Evolutionary conservation across 2,797 vertebrate species (phyloP).

Genomic region (Oreochromis grahami): DNA sequence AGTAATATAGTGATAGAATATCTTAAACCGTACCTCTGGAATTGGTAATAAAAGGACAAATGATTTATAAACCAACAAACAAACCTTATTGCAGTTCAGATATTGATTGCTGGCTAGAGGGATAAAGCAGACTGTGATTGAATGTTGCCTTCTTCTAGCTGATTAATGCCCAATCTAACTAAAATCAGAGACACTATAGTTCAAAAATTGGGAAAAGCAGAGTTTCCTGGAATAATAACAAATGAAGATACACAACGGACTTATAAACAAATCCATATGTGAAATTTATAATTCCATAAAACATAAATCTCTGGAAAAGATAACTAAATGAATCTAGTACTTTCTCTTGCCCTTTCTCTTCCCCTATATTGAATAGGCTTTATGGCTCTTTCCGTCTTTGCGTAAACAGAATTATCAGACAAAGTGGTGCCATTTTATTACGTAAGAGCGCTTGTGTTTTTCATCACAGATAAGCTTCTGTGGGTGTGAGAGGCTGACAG

Average conservation of each 20-base stretch:
- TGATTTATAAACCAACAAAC: neutral
- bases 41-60: neutral
- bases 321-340: neutral
- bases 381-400: neutral
- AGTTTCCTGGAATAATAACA: neutral
- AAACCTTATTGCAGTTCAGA: neutral
- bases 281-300: neutral
- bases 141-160: neutral
- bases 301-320: neutral
- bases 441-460: neutral
- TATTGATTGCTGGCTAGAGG: neutral
- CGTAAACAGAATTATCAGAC: constrained; percentile 9
- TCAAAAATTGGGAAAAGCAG: neutral
- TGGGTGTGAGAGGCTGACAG: neutral
- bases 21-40: neutral
- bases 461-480: constrained; percentile 5
- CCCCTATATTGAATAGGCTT: neutral
- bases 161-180: constrained; percentile 13
- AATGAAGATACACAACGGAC: neutral
- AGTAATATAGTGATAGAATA: neutral
- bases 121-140: neutral
- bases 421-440: constrained; percentile 17
- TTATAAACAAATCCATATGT: neutral
- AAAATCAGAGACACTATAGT: neutral
- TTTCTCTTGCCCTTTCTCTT: neutral